phyloP scores from a whole-genome alignment of 64 coral and sea anemone genomes.

The Actinia tenebrosa region DNA sequence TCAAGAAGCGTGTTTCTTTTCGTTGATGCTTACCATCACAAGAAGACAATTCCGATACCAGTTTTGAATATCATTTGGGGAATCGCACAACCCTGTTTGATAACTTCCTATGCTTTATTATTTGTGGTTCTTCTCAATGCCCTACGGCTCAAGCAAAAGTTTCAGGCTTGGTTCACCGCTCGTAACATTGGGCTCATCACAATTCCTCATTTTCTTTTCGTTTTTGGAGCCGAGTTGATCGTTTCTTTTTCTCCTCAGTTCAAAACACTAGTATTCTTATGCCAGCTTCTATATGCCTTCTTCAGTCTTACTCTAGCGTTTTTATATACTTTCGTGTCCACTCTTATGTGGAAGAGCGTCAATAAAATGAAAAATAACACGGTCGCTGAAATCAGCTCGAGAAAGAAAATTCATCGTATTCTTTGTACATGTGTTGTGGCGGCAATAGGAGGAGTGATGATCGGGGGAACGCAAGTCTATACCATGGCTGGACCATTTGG shows the following conservation, averaged over 20 bases:
- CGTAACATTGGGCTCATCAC: conserved; percentile 42
- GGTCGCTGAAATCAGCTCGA: not conserved
- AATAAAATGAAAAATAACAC: not conserved
- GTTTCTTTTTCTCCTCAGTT: conserved; percentile 22
- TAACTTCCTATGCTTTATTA: conserved; percentile 35
- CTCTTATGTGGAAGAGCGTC: conserved; percentile 27
- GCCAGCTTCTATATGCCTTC: conserved; percentile 24
- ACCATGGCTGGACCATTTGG: conserved; percentile 17
- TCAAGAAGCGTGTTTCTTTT: conserved; percentile 29
- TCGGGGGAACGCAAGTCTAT: conserved; percentile 30
- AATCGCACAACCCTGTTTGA: conserved; percentile 45
- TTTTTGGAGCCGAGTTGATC: conserved; percentile 20
- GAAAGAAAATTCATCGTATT: not conserved
- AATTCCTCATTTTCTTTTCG: conserved; percentile 30
- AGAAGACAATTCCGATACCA: not conserved
- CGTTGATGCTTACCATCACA: conserved; percentile 53
- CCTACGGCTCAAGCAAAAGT: conserved; percentile 21
- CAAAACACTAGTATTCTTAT: conserved; percentile 17
- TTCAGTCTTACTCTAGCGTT: conserved; percentile 18
- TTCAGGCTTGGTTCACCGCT: conserved; percentile 47
- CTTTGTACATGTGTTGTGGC: conserved; percentile 18
- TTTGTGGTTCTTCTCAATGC: conserved; percentile 46
- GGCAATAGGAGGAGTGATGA: not conserved
- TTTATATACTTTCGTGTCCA: conserved; percentile 22
- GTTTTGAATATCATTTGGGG: conserved; percentile 44